A percentile compares a stretch with the other conserved stretches of the same genome.
Conservation (phyloP, 1,140 invertebrate species). For the Brachionus rotundiformis region DNA sequence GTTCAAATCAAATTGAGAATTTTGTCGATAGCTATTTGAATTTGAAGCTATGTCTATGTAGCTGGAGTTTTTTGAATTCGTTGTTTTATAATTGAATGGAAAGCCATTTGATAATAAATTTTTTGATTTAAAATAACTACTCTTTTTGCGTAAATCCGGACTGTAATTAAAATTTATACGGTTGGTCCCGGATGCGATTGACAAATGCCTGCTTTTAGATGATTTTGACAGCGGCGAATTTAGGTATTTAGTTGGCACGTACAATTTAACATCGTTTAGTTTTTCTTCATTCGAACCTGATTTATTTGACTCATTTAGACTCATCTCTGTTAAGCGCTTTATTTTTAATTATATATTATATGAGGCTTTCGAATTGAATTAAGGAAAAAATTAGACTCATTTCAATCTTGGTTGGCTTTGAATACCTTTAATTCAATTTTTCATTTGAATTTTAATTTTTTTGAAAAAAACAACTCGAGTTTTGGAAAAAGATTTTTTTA, state of each 20-base stretch:
- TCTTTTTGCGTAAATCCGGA: slow-evolving; percentile 35
- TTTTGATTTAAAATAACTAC: slow-evolving; percentile 33
- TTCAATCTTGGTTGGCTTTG: not conserved
- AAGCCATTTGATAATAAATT: slow-evolving; percentile 41
- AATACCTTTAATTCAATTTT: too few species aligned
- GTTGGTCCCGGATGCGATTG: slow-evolving; percentile 28
- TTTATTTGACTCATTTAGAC: slow-evolving; percentile 29
- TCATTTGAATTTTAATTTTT: not conserved
- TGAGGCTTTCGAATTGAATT: not conserved
- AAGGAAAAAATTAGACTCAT: not conserved
- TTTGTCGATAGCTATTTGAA: slow-evolving; percentile 6
- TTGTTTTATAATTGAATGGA: slow-evolving; percentile 42
- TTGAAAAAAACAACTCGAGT: too few species aligned
- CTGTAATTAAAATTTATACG: slow-evolving; percentile 46
- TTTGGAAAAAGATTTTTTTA: too few species aligned
- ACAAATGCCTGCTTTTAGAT: slow-evolving; percentile 33
- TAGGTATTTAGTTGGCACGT: slow-evolving; percentile 17
- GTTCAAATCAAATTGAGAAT: slow-evolving; percentile 28
- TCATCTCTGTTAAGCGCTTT: not conserved
- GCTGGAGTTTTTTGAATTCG: slow-evolving; percentile 19
- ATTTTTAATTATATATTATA: not conserved
- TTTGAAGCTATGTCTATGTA: slow-evolving; percentile 32
- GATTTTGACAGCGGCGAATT: slow-evolving; percentile 28
- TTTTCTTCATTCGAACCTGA: not conserved
- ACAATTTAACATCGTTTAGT: slow-evolving; percentile 7